Base-by-base conservation (phyloP, 2,888 invertebrate species). In the Acheta domesticus region DNA sequence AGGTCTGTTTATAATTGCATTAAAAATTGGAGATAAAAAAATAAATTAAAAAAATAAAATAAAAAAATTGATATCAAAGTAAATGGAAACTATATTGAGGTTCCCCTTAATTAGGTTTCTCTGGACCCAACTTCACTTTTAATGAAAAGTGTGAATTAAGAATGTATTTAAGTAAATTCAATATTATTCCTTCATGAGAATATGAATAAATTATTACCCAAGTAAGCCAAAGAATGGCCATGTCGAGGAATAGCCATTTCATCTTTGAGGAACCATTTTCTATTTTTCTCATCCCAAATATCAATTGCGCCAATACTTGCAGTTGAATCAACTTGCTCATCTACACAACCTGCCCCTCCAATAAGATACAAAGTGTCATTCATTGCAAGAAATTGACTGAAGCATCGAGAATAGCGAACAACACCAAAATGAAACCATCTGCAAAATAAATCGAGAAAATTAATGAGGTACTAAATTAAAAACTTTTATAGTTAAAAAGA, bases 211-310 rank as follows among this genome's bases (percentile, higher is more conserved):
- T 20, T 49, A 48, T 77, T 90, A 84, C 92, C 92, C 78, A 92
- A 88, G 82, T 90, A 91, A 0, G 91, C 91, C 4, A 91, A 88
- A 2, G 91, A 89, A 83, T 92, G 92, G 1, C 92, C 92, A 84
- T 92, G 92, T 75, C 92, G 87, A 0, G 92, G 90, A 83, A 91
- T 91, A 16, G 89, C 89, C 89, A 93, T 89, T 83, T 91, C 89
- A 0, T 91, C 89, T 81, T 90, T 88, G 78, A 87, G 87, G 80
- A 87, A 88, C 92, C 93, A 93, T 81, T 86, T 85, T 12, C 85
- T 86, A 79, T 88, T 87, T 84, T 88, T 88, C 84, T 91, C 89
- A 20, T 82, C 81, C 91, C 91, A 91, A 36, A 89, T 86, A 84
- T 92, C 92, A 76, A 92, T 89, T 21, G 88, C 88, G 8, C 88